These are phyloP conservation scores for Chrysaora quinquecirrha DNA, from an alignment of 30 jellyfish, hydroid and myxozoan genomes.

Conservation along the genomic window DNA sequence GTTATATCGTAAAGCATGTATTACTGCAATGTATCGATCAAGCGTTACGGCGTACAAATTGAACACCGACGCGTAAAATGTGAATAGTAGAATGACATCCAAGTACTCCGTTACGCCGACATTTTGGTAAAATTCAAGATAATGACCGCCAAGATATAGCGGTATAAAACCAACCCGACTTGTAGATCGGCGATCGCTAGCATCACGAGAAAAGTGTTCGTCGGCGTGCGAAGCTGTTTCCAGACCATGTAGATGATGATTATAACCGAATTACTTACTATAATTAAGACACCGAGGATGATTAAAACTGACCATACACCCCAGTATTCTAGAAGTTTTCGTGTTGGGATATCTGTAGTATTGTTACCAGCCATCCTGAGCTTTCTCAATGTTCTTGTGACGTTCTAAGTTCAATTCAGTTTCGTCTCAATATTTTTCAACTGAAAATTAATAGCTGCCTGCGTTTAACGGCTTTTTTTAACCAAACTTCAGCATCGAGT, in stretches of 20 bases:
- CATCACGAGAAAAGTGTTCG: constrained; percentile 68
- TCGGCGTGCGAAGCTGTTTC: constrained; percentile 68
- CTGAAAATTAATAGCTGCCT: too few relatives aligned
- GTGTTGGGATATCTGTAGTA: neutral
- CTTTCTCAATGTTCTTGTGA: neutral
- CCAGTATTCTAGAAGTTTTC: constrained; percentile 38
- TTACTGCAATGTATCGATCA: constrained; percentile 73
- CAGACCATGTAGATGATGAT: constrained; percentile 27
- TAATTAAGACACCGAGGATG: constrained; percentile 28
- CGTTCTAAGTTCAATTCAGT: neutral
- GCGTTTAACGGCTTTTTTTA: too few relatives aligned
- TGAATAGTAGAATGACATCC: constrained; percentile 48
- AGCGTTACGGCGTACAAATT: constrained; percentile 71
- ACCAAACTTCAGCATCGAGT: too few relatives aligned
- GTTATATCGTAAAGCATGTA: constrained; percentile 65
- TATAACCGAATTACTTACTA: constrained; percentile 49
- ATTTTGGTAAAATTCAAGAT: constrained; percentile 45
- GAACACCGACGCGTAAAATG: constrained; percentile 71
- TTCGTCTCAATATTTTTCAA: too few relatives aligned
- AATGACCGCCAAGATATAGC: constrained; percentile 78
- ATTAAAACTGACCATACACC: constrained; percentile 58
- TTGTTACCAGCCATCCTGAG: constrained; percentile 3
- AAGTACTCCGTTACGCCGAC: constrained; percentile 39
- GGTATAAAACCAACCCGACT: constrained; percentile 70
- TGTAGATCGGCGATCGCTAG: constrained; percentile 64